These are phyloP conservation scores for Steinernema carpocapsae DNA, from an alignment of 2,888 invertebrate genomes.

Conservation along the genomic window DNA sequence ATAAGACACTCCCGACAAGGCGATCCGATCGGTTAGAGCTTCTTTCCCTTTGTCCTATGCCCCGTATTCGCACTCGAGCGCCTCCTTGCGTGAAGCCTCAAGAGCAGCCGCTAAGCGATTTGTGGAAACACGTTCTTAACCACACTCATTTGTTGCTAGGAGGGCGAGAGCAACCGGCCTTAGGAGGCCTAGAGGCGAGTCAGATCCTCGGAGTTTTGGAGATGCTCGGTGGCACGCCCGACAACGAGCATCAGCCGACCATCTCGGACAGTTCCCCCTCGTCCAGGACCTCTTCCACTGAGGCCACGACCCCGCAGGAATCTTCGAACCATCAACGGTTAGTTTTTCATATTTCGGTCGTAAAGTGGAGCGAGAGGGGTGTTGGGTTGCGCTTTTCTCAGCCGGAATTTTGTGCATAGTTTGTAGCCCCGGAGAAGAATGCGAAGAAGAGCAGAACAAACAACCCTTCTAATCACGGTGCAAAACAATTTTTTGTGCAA, in stretches of 20 bases:
- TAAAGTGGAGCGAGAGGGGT: neutral
- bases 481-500: neutral
- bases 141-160: slow-evolving; percentile 4
- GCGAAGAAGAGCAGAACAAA: no score
- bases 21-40: no score
- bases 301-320: neutral
- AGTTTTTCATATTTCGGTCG: neutral
- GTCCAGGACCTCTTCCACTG: slow-evolving; percentile 2
- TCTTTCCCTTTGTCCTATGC: no score
- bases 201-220: neutral
- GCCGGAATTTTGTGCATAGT: neutral
- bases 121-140: neutral
- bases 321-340: slow-evolving; percentile 1
- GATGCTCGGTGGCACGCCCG: slow-evolving; percentile 17
- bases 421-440: neutral
- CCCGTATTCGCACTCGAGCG: no score
- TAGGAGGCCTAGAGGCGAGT: no score
- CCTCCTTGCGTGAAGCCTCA: neutral
- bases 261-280: neutral
- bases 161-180: neutral
- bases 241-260: neutral
- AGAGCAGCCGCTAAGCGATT: neutral
- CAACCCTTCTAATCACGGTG: no score
- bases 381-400: slow-evolving; percentile 1
- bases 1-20: no score